Conservation (phyloP, 1,140 invertebrate genomes). For the Anoplophora glabripennis region DNA sequence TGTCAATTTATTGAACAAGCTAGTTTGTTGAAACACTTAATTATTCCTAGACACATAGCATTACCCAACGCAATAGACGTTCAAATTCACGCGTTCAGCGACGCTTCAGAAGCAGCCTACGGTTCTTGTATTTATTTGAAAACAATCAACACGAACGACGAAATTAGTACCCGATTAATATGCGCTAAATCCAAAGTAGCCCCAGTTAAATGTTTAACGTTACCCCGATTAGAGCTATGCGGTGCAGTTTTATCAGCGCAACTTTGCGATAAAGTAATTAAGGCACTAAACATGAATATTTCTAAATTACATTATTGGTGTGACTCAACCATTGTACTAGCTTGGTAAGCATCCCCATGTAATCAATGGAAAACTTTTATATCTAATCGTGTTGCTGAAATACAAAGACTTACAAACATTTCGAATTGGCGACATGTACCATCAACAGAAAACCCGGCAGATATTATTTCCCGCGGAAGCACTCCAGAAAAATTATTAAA, state of each 20-base stretch:
- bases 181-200: constrained; percentile 43
- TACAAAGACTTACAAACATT: constrained; percentile 31
- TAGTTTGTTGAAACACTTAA: no score
- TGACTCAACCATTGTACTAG: constrained; percentile 41
- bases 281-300: constrained; percentile 27
- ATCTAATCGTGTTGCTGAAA: constrained; percentile 46
- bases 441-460: constrained; percentile 45
- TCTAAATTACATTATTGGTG: no score
- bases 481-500: neutral
- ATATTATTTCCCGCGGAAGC: constrained; percentile 38
- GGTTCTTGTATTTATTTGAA: constrained; percentile 40
- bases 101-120: constrained; percentile 42
- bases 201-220: constrained; percentile 42
- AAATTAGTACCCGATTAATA: constrained; percentile 12
- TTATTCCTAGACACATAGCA: constrained; percentile 29
- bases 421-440: constrained; percentile 49
- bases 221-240: constrained; percentile 41
- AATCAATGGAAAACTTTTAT: constrained; percentile 43
- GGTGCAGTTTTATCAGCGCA: constrained; percentile 42
- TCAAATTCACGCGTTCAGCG: constrained; percentile 43
- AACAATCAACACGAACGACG: no score
- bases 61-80: constrained; percentile 9
- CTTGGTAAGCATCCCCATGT: constrained; percentile 45
- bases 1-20: neutral
- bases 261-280: constrained; percentile 20